Conservation (phyloP, 2,797 vertebrate genomes). For the Protosalanx chinensis region DNA sequence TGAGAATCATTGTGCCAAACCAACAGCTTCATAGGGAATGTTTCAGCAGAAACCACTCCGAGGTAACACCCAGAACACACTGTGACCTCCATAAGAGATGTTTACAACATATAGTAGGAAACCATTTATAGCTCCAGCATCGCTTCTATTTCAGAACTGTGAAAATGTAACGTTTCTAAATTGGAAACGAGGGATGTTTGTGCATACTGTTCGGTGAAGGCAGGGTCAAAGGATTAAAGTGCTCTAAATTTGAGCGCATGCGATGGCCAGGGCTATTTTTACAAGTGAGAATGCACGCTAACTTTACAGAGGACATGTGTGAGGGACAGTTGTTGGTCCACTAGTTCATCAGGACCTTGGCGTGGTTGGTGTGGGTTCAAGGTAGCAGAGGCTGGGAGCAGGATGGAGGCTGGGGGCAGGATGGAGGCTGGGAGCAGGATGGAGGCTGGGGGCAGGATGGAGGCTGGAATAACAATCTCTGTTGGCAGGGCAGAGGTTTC, state of each 20-base stretch:
- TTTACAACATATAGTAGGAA: conserved; percentile 4
- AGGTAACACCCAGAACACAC: background rate
- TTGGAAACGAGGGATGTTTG: conserved; percentile 17
- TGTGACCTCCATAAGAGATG: conserved; percentile 8
- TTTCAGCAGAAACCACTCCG: background rate
- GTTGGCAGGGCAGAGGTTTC: background rate
- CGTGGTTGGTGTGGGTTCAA: conserved; percentile 12
- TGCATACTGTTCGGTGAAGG: conserved; percentile 12
- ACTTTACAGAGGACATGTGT: conserved; percentile 36
- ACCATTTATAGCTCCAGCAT: background rate
- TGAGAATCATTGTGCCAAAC: background rate
- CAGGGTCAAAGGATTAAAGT: conserved; percentile 23
- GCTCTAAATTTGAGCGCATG: conserved; percentile 25
- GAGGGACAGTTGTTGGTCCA: conserved; percentile 20
- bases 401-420: background rate
- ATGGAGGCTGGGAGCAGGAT: background rate
- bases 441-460: background rate
- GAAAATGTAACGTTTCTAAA: conserved; percentile 12
- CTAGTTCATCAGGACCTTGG: conserved; percentile 19
- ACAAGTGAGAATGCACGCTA: conserved; percentile 35
- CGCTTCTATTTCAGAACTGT: conserved; percentile 19
- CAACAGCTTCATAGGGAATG: background rate
- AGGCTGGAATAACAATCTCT: background rate
- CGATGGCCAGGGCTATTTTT: conserved; percentile 47
- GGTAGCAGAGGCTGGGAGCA: background rate